Conservation (phyloP, 2,113 vertebrate species). For the Zootoca vivipara region DNA sequence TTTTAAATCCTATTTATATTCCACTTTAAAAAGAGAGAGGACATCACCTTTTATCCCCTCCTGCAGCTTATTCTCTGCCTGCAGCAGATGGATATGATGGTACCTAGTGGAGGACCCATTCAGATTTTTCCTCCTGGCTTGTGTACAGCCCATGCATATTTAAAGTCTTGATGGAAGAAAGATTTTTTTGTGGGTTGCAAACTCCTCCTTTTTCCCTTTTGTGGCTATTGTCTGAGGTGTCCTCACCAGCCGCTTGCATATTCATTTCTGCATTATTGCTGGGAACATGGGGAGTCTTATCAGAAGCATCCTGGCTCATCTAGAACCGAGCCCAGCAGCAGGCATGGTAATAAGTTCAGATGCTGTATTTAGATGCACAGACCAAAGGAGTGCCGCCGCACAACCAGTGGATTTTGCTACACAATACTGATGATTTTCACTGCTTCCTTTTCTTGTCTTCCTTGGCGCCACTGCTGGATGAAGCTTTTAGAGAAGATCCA, state of each 20-base stretch:
- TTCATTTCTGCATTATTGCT: not conserved
- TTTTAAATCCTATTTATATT: not conserved
- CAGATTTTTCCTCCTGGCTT: not conserved
- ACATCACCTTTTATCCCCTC: not conserved
- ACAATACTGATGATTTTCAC: conserved; percentile 51
- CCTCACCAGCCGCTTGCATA: not conserved
- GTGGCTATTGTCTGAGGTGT: conserved; percentile 5
- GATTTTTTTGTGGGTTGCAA: not conserved
- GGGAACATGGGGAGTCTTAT: not conserved
- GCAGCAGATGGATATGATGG: conserved; percentile 10
- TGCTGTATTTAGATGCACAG: conserved; percentile 68
- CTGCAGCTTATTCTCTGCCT: not conserved
- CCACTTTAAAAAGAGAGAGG: not conserved
- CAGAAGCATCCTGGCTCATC: conserved; percentile 40
- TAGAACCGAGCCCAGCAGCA: conserved; percentile 45
- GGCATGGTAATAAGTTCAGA: conserved; percentile 61
- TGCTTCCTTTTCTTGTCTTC: conserved; percentile 33
- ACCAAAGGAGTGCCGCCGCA: conserved; percentile 52
- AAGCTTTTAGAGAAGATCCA: conserved; percentile 47
- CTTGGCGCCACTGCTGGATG: conserved; percentile 51
- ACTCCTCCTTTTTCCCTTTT: not conserved
- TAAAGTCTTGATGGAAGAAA: conserved; percentile 4
- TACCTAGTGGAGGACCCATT: not conserved
- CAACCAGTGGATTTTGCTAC: conserved; percentile 64
- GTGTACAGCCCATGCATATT: not conserved